phyloP scores from a whole-genome alignment of 30 jellyfish, hydroid and myxozoan species.

The Aurelia aurita complex sp. Pacific region DNA sequence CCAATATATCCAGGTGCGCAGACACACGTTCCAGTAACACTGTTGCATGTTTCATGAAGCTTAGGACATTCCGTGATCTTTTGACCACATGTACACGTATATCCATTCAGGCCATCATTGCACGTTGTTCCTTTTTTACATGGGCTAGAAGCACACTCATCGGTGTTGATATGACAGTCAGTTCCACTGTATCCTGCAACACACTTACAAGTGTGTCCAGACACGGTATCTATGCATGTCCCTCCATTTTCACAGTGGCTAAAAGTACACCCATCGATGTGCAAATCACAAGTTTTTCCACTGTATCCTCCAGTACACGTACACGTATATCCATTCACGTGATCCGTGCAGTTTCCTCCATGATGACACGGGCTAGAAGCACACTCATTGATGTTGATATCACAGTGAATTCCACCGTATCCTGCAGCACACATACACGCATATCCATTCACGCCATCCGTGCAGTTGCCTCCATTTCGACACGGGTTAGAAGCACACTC shows the following conservation, averaged over 20 bases:
- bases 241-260: constrained; percentile 53
- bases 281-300: constrained; percentile 51
- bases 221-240: constrained; percentile 46
- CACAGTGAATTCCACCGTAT: no score
- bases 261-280: constrained; percentile 47
- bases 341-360: no score
- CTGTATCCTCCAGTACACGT: constrained; percentile 53
- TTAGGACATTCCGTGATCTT: constrained; percentile 11
- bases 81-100: no score
- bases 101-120: no score
- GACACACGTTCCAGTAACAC: constrained; percentile 42
- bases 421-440: no score
- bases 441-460: no score
- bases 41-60: constrained; percentile 43
- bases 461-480: no score
- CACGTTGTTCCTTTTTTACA: constrained; percentile 5
- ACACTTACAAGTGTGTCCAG: constrained; percentile 40
- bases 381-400: no score
- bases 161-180: neutral
- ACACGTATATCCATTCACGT: neutral
- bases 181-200: constrained; percentile 56
- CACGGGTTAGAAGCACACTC: no score
- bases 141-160: no score
- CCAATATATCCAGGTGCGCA: constrained; percentile 76
- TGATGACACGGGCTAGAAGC: no score